Conservation (phyloP, 2,888 invertebrate species). For the Drosophila algonquin region DNA sequence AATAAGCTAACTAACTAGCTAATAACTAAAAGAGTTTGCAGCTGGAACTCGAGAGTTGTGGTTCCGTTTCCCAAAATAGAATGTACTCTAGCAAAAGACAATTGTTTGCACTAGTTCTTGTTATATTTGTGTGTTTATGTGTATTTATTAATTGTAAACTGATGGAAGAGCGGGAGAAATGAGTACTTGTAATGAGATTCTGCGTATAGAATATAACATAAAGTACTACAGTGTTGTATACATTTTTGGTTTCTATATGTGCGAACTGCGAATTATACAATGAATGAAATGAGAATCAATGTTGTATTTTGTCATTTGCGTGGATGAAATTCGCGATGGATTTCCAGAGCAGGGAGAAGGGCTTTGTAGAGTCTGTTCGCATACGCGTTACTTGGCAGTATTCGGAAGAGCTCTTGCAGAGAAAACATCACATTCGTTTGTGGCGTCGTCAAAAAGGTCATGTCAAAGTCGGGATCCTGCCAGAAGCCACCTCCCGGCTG, state of each 20-base stretch:
- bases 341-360: slow-evolving; percentile 30
- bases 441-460: slow-evolving; percentile 36
- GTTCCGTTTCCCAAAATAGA: slow-evolving; percentile 8
- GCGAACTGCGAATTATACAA: slow-evolving; percentile 13
- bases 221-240: background rate
- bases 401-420: slow-evolving; percentile 41
- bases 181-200: background rate
- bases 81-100: slow-evolving; percentile 38
- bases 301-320: slow-evolving; percentile 1
- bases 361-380: slow-evolving; percentile 40
- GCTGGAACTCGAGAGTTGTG: slow-evolving; percentile 18
- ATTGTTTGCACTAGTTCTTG: slow-evolving; percentile 16
- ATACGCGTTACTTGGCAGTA: slow-evolving; percentile 17
- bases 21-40: slow-evolving; percentile 6
- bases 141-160: slow-evolving; percentile 42
- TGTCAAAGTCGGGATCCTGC: slow-evolving; percentile 41
- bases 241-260: background rate
- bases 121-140: slow-evolving; percentile 25
- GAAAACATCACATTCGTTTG: slow-evolving; percentile 49
- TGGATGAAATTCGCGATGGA: slow-evolving; percentile 20
- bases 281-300: slow-evolving; percentile 5
- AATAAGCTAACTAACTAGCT: slow-evolving; percentile 19
- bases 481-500: slow-evolving; percentile 24
- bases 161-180: background rate
- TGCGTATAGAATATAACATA: background rate